Evolutionary conservation across 2,888 invertebrate species (phyloP).

Genomic region (Thera obeliscata): DNA sequence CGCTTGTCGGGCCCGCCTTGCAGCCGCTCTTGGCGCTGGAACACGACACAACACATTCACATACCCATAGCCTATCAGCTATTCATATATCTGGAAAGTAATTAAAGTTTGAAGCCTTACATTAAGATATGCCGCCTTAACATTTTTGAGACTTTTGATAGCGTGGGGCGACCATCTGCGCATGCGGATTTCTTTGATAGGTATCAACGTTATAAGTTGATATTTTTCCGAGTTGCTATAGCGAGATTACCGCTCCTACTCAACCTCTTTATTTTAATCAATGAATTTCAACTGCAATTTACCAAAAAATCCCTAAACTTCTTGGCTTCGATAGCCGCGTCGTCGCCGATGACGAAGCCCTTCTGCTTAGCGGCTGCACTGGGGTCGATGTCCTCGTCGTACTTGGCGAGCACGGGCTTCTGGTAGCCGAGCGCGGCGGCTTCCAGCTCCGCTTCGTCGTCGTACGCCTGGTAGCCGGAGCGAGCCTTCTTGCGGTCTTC

Average conservation of each 20-base stretch:
- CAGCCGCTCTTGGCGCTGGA: constrained; percentile 59
- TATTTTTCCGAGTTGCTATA: too few relatives aligned
- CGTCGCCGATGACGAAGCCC: constrained; percentile 91
- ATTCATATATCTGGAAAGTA: too few relatives aligned
- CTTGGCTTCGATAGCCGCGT: constrained; percentile 82
- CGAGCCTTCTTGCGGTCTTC: constrained; percentile 93
- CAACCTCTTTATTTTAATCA: too few relatives aligned
- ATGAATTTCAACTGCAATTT: constrained; percentile 26
- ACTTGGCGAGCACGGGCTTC: constrained; percentile 92
- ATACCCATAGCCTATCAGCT: too few relatives aligned
- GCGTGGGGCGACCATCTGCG: too few relatives aligned
- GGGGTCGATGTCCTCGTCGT: constrained; percentile 95
- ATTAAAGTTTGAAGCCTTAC: too few relatives aligned
- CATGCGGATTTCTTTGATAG: too few relatives aligned
- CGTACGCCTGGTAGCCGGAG: constrained; percentile 92
- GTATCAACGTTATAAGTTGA: too few relatives aligned
- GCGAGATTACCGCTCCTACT: too few relatives aligned
- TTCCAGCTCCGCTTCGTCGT: constrained; percentile 90
- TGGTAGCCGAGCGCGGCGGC: constrained; percentile 86
- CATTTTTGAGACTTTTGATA: too few relatives aligned
- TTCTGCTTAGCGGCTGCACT: constrained; percentile 82
- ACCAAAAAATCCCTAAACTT: constrained; percentile 77
- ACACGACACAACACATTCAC: background rate
- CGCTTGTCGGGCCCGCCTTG: constrained; percentile 79
- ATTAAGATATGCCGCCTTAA: too few relatives aligned